Percentiles rank a stretch among this genome's conserved stretches.
Evolutionary conservation across 2,888 invertebrate genomes (phyloP).

Genomic region (Caenorhabditis zanzibari): DNA sequence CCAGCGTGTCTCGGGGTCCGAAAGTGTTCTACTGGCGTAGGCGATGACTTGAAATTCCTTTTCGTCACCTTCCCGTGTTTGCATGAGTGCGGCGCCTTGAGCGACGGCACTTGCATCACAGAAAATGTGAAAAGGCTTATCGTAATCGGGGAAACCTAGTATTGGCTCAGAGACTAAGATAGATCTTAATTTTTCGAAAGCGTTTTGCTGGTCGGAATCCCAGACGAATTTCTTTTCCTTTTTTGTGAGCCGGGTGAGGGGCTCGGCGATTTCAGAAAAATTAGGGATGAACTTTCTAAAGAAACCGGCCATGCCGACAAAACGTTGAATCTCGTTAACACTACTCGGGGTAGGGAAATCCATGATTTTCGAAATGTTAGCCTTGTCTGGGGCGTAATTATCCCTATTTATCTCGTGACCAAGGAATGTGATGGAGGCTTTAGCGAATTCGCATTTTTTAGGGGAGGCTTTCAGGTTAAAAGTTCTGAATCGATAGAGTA

Average conservation of each 20-base stretch:
- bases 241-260: slow-evolving; percentile 22
- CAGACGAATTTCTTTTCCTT: slow-evolving; percentile 39
- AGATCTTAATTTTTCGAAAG: slow-evolving; percentile 13
- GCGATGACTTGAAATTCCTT: slow-evolving; percentile 69
- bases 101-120: slow-evolving; percentile 77
- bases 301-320: slow-evolving; percentile 71
- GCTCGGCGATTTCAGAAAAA: slow-evolving; percentile 39
- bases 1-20: slow-evolving; percentile 70
- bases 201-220: slow-evolving; percentile 25
- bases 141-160: slow-evolving; percentile 44
- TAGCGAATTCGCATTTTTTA: slow-evolving; percentile 61
- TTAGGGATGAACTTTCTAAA: slow-evolving; percentile 46
- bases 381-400: slow-evolving; percentile 43
- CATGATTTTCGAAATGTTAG: slow-evolving; percentile 55
- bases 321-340: slow-evolving; percentile 59
- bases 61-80: slow-evolving; percentile 23
- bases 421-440: slow-evolving; percentile 41
- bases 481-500: slow-evolving; percentile 42
- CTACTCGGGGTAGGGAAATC: slow-evolving; percentile 61
- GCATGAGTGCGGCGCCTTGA: slow-evolving; percentile 76
- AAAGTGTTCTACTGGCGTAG: slow-evolving; percentile 73
- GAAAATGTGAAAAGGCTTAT: slow-evolving; percentile 65
- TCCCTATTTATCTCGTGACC: slow-evolving; percentile 58
- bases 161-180: slow-evolving; percentile 23
- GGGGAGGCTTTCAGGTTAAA: slow-evolving; percentile 63